Conservation (phyloP, 2,113 vertebrate species). For the Xenus cinereus region DNA sequence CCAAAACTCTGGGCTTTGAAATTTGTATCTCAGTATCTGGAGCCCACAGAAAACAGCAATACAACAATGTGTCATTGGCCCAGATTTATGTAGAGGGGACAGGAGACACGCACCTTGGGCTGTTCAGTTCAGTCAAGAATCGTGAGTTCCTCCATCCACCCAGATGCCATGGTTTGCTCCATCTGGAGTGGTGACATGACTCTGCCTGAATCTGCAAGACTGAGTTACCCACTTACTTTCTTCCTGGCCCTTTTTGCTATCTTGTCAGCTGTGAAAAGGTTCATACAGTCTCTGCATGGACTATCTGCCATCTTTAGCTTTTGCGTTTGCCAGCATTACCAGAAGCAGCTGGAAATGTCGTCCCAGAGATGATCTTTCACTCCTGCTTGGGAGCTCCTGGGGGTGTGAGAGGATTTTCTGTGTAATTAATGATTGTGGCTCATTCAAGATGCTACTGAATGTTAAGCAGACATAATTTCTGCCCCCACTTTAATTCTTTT, state of each 20-base stretch:
- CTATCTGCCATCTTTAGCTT: not conserved
- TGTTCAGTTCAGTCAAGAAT: not conserved
- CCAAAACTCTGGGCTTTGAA: not conserved
- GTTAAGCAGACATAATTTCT: not conserved
- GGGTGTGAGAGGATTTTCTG: not conserved
- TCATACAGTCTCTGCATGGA: not conserved
- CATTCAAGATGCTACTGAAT: not conserved
- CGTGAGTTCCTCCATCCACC: not conserved
- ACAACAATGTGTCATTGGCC: not conserved
- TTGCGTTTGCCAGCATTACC: not conserved
- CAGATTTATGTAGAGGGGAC: not conserved
- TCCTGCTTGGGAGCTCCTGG: not conserved
- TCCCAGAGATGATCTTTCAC: not conserved
- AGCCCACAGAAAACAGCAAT: not conserved
- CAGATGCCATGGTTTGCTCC: not conserved
- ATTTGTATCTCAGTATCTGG: not conserved
- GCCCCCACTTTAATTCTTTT: not conserved
- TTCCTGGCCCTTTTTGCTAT: not conserved
- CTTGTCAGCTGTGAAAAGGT: not conserved
- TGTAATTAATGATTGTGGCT: not conserved
- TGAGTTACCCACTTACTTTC: not conserved
- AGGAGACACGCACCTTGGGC: not conserved
- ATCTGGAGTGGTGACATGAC: not conserved
- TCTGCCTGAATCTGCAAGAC: not conserved
- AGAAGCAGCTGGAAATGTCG: not conserved